Conservation (phyloP, 2,113 vertebrate species). For the Rousettus leschenaultii region DNA sequence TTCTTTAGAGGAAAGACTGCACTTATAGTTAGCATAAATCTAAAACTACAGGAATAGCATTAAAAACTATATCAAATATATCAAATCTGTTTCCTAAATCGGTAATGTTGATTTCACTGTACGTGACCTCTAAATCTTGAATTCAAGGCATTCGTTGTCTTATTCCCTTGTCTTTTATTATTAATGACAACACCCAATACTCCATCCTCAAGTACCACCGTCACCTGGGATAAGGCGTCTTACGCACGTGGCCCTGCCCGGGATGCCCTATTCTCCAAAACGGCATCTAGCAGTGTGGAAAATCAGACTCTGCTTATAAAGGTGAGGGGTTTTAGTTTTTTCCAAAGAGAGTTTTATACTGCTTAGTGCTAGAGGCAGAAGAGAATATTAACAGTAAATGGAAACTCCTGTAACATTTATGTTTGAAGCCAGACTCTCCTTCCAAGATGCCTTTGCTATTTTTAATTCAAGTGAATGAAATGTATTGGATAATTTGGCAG, state of each 20-base stretch:
- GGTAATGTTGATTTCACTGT: background rate
- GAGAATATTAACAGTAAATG: background rate
- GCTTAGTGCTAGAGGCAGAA: background rate
- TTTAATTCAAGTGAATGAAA: background rate
- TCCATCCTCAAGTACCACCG: background rate
- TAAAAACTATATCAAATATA: background rate
- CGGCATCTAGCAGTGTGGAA: background rate
- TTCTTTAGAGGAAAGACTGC: background rate
- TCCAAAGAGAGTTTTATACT: background rate
- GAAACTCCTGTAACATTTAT: background rate
- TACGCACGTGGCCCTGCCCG: background rate
- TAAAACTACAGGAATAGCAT: background rate
- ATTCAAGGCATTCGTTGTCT: background rate
- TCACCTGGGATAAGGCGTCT: background rate
- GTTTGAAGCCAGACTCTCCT: background rate
- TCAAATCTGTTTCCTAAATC: background rate
- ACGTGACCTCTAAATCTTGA: background rate
- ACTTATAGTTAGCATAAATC: background rate
- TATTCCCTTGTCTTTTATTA: background rate
- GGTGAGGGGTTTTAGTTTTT: background rate
- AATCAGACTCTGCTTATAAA: background rate
- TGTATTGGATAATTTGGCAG: background rate
- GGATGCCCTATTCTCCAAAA: background rate
- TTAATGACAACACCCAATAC: background rate
- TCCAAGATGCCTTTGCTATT: background rate